These are phyloP conservation scores for Eucidaris tribuloides DNA, from an alignment of 35 echinoderm and acorn worm genomes.

Conservation along the genomic window DNA sequence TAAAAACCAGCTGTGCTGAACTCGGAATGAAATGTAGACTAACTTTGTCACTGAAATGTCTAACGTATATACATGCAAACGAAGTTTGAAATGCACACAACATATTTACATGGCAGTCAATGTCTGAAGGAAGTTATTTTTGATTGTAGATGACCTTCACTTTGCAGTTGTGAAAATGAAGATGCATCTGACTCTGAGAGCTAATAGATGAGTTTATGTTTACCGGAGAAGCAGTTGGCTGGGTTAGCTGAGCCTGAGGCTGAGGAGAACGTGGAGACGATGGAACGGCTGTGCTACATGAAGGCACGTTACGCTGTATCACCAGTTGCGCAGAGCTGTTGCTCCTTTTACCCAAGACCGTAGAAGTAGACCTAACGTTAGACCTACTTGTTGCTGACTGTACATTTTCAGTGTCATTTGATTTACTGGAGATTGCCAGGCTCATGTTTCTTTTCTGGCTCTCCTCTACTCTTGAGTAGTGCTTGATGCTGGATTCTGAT, in stretches of 20 bases:
- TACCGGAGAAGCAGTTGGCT: not conserved
- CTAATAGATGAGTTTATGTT: not conserved
- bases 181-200: not conserved
- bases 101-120: too few relatives aligned
- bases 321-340: not conserved
- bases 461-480: constrained; percentile 34
- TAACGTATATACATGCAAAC: too few relatives aligned
- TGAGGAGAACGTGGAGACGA: not conserved
- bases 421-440: constrained; percentile 8
- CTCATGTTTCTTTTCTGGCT: constrained; percentile 28
- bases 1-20: too few relatives aligned
- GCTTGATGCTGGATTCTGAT: constrained; percentile 46
- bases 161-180: not conserved
- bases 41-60: too few relatives aligned
- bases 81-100: too few relatives aligned
- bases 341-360: too few relatives aligned
- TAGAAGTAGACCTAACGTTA: not conserved
- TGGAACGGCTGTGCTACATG: not conserved
- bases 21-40: too few relatives aligned
- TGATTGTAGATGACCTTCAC: constrained; percentile 6
- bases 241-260: not conserved
- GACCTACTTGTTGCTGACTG: not conserved
- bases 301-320: not conserved
- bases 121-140: not conserved
- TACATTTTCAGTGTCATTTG: not conserved